Conservation (phyloP, 2,888 invertebrate species). For the Cacoxenus indagator region DNA sequence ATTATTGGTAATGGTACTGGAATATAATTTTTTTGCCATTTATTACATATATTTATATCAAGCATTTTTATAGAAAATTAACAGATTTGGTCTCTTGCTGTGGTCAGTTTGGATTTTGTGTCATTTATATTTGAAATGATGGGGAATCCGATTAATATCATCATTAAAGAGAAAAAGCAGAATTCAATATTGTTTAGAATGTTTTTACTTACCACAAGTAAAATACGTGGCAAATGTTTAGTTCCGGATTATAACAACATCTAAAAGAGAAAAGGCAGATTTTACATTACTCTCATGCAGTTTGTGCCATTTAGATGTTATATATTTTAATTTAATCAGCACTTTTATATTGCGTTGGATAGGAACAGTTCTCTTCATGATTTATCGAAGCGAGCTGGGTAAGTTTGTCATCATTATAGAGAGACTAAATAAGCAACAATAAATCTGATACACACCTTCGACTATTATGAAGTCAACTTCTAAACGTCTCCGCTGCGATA, state of each 20-base stretch:
- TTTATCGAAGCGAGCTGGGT: slow-evolving; percentile 61
- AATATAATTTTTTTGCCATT: not conserved
- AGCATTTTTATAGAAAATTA: not conserved
- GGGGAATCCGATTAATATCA: slow-evolving; percentile 49
- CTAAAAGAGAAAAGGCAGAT: not conserved
- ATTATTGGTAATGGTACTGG: not conserved
- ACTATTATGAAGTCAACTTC: not conserved
- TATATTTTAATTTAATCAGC: slow-evolving; percentile 27
- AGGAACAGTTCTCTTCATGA: slow-evolving; percentile 57
- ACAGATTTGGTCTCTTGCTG: no score
- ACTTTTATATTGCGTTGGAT: slow-evolving; percentile 43
- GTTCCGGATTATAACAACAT: not conserved
- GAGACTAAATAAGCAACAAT: not conserved
- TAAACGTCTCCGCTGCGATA: no score
- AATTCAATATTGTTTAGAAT: not conserved
- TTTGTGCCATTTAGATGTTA: not conserved
- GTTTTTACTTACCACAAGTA: not conserved
- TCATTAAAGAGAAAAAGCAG: slow-evolving; percentile 28
- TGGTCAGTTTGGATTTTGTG: slow-evolving; percentile 41
- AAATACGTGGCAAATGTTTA: not conserved
- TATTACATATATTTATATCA: not conserved
- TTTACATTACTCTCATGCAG: not conserved
- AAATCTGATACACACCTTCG: not conserved
- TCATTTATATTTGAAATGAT: slow-evolving; percentile 52
- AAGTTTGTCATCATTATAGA: slow-evolving; percentile 42